Evolutionary conservation across 2,113 vertebrate genomes (phyloP).

Genomic region (Tichodroma muraria): DNA sequence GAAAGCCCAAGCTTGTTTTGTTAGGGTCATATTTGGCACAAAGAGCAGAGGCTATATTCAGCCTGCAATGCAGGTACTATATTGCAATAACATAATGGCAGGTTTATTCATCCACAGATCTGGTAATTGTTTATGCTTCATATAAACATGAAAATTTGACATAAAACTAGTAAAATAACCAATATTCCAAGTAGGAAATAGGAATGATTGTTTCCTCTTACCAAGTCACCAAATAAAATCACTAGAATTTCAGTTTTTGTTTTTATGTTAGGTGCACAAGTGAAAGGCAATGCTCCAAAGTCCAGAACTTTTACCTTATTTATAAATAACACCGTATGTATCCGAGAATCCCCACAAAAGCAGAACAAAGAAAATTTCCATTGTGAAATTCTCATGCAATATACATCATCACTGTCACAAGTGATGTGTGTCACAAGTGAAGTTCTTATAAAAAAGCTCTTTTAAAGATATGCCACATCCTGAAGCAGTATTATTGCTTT

Average conservation of each 20-base stretch:
- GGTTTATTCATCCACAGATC: background rate
- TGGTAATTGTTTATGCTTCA: background rate
- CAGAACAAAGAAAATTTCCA: background rate
- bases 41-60: background rate
- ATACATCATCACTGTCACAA: background rate
- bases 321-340: background rate
- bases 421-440: too few relatives aligned
- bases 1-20: background rate
- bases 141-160: background rate
- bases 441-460: background rate
- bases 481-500: background rate
- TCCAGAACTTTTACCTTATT: background rate
- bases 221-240: background rate
- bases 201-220: background rate
- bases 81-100: background rate
- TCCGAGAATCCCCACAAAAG: background rate
- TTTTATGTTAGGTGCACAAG: background rate
- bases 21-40: background rate
- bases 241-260: background rate
- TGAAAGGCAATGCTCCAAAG: background rate
- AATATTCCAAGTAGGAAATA: background rate
- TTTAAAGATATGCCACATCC: background rate
- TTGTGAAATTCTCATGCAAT: background rate
- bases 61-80: background rate
- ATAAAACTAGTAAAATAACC: background rate